Evolutionary conservation across 2,888 invertebrate genomes (phyloP), one percentile per base, ranked within the genome.

Genomic region (Tachina fera): DNA sequence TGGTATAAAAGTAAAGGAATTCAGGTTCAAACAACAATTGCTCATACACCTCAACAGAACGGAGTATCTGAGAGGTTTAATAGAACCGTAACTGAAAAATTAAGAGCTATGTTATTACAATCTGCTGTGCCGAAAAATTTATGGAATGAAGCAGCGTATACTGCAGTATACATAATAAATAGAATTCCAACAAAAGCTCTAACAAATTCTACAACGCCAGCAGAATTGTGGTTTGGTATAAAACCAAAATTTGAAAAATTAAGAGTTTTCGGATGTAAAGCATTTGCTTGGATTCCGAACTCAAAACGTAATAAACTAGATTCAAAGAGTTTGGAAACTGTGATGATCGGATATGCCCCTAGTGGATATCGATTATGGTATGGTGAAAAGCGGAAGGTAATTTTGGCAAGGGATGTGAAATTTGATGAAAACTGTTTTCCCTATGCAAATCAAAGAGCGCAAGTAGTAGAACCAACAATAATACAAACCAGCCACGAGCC

Each of bases 71-170:
- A 22, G 47, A 49, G 22, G 19, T 45, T 65, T 19, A 47, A 47
- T 47, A 47, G 47, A 14, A 47, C 47, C 13, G 13, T 47, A 13
- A 47, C 47, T 47, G 47, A 65, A 19, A 39, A 45, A 31, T 10
- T 16, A 14, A 19, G 67, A 9, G 31, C 49, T 16, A 51, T 68
- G 39, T 9, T 68, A 16, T 51, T 51, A 8, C 51, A 68, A 51
- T 68, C 68, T 51, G 14, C 22, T 3, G 49, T 68, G 14, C 31
- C 68, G 13, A 68, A 53, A 39, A 39, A 68, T 14, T 51, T 68
- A 51, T 68, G 51, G 68, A 39, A 51, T 68, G 51, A 68, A 39
- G 51, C 68, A 0, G 22, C 19, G 10, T 16, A 39, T n/a, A 39
- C 51, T 22, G 47, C 68, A 39, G 39, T 68, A 39, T 68, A 53